Evolutionary conservation across 2,113 vertebrate genomes (phyloP), one percentile per base, ranked within the genome.

Genomic region (Gasterosteus nipponicus): DNA sequence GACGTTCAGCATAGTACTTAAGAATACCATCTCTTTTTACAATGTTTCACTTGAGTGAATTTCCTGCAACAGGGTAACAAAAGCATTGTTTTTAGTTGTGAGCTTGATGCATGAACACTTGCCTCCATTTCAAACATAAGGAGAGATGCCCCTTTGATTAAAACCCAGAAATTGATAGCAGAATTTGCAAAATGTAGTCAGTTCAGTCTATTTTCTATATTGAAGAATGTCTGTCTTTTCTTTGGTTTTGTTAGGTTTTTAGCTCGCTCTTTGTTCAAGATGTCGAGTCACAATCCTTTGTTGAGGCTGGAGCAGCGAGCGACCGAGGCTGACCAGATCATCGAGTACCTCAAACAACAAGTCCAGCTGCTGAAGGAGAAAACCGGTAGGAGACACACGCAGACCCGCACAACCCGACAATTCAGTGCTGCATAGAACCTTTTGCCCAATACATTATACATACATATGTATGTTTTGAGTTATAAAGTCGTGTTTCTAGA

Each of bases 331-430:
- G 98, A 99, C 91, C 96, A 97, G 93, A 92, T 99, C 87, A 99
- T 99, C 75, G 96, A 96, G 68, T 98, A 97, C 91, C 96, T 99
- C 68, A 99, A 98, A 89, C 96, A 98, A 65, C 98, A 98, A 90
- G 94, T 99, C 84, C 95, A 96, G 87, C 94, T 98, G 83, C 95
- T 99, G 16, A 99, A 98, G 88, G 96, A 99, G 83, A 99, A 98
- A 96, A 95, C 97, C 78, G 92, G 98, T 99, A 95, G 95, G 97
- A 63, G 76, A 77, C 2, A 0, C 39, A 70, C 14, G 3, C 7
- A 7, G 19, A 60, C 33, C 1, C 16, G 10, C 39, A 62, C 26
- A 75, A 7, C 15, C 10, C 54, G 19, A 33, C 38, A 59, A 29
- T 35, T 26, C 22, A 26, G 22, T 26, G 22, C 22, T 26, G 22